Conservation (phyloP, 1,140 invertebrate species). For the Brachionus sp. region DNA sequence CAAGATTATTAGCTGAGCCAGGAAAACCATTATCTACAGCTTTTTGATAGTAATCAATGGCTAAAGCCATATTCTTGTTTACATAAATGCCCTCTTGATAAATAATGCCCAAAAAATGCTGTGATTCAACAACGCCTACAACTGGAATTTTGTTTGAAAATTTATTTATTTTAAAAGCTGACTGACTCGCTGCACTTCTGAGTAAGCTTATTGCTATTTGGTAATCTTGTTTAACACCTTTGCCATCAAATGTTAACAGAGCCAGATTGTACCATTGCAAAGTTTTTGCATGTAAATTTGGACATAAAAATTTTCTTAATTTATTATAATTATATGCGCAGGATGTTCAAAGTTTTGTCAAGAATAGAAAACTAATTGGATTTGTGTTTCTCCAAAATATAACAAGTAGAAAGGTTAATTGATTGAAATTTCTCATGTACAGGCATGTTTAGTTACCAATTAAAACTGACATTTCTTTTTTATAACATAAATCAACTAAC, state of each 20-base stretch:
- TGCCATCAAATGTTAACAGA: neutral
- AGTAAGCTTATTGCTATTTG: neutral
- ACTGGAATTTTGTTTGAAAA: neutral
- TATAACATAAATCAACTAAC: too few relatives aligned
- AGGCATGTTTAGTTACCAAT: too few relatives aligned
- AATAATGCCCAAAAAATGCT: neutral
- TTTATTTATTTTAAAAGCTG: neutral
- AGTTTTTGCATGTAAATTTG: too few relatives aligned
- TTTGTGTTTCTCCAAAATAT: too few relatives aligned
- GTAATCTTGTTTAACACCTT: neutral
- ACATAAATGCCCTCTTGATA: neutral
- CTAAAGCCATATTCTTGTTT: neutral
- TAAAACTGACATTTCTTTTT: too few relatives aligned
- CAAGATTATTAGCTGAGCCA: neutral
- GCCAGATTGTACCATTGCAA: constrained; percentile 14
- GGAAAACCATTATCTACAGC: neutral
- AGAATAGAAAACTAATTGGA: too few relatives aligned
- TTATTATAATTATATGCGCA: too few relatives aligned
- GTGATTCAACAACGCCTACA: neutral
- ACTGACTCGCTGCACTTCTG: neutral
- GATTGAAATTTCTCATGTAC: too few relatives aligned
- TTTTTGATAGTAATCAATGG: neutral
- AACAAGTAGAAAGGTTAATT: too few relatives aligned
- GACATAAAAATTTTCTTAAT: too few relatives aligned
- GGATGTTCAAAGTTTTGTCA: too few relatives aligned